phyloP scores from a whole-genome alignment of 1,140 invertebrate species.

The Drosophila albomicans region DNA sequence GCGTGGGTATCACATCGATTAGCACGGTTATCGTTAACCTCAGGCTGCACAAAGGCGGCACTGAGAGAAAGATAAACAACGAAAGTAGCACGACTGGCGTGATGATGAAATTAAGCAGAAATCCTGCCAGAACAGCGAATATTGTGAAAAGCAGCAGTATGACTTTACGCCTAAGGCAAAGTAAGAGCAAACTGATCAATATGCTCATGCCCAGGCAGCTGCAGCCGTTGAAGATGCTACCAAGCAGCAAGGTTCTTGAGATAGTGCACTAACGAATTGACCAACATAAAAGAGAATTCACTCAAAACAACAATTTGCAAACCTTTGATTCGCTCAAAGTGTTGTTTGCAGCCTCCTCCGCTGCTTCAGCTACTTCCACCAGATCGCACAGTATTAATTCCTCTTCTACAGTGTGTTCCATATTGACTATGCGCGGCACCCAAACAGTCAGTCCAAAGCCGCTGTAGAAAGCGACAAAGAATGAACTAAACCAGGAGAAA shows the following conservation, averaged over 20 bases:
- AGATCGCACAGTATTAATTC: slow-evolving; percentile 25
- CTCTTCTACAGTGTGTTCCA: fast-evolving
- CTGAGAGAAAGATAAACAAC: slow-evolving; percentile 10
- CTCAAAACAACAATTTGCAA: not conserved
- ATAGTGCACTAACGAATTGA: slow-evolving; percentile 23
- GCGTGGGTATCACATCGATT: slow-evolving; percentile 57
- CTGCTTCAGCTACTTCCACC: not conserved
- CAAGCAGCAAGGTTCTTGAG: not conserved
- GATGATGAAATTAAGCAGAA: slow-evolving; percentile 34
- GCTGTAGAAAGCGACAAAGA: slow-evolving; percentile 6
- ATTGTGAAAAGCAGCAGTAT: not conserved
- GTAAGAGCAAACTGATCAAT: slow-evolving; percentile 31
- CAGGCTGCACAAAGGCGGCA: slow-evolving; percentile 24
- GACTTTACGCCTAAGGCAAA: slow-evolving; percentile 20
- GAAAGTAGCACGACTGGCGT: not conserved
- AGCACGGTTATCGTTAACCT: slow-evolving; percentile 21
- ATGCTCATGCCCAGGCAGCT: slow-evolving; percentile 20
- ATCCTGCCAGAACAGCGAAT: not conserved
- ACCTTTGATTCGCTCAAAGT: not conserved
- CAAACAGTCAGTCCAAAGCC: slow-evolving; percentile 40
- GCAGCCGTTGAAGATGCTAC: slow-evolving; percentile 19
- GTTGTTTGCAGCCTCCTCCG: not conserved
- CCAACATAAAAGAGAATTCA: not conserved
- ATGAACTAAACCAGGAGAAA: too few relatives aligned
- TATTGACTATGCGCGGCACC: slow-evolving; percentile 43